Conservation (phyloP, 2,113 vertebrate species). For the Choloepus hoffmanni region DNA sequence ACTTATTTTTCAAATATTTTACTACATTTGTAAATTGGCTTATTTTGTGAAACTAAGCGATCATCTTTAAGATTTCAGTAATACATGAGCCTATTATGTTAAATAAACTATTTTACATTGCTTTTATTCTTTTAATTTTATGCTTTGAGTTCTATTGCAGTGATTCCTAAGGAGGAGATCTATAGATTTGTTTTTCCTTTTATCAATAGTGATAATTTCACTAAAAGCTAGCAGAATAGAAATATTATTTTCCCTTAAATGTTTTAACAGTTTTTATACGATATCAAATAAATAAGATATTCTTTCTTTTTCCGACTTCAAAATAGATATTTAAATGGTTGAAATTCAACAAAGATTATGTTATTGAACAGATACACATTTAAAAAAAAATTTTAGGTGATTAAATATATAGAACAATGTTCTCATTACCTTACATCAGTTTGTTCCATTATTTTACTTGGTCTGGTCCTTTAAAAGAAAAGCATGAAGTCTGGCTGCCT, state of each 20-base stretch:
- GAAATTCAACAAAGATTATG: conserved; percentile 33
- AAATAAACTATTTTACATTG: conserved; percentile 38
- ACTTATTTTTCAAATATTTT: not conserved
- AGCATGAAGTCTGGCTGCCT: not conserved
- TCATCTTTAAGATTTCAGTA: conserved; percentile 24
- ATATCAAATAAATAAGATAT: not conserved
- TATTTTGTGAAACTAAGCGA: conserved; percentile 31
- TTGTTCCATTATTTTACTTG: conserved; percentile 41
- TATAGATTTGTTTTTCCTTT: conserved; percentile 36
- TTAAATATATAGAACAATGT: not conserved
- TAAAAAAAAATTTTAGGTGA: not conserved
- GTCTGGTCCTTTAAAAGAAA: conserved; percentile 31
- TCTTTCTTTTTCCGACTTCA: not conserved
- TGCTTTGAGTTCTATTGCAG: conserved; percentile 31
- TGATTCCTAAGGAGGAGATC: not conserved
- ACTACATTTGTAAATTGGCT: not conserved
- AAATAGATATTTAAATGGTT: conserved; percentile 11
- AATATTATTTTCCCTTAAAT: conserved; percentile 2
- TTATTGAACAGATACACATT: not conserved
- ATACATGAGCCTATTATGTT: not conserved
- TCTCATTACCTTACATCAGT: not conserved
- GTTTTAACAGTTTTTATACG: not conserved
- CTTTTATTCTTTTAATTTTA: not conserved
- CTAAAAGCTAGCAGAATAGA: not conserved
- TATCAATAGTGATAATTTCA: not conserved